A percentile compares a stretch with the other conserved stretches of the same genome.
phyloP scores from a whole-genome alignment of 2,888 invertebrate genomes.

The Campoplex capitator region DNA sequence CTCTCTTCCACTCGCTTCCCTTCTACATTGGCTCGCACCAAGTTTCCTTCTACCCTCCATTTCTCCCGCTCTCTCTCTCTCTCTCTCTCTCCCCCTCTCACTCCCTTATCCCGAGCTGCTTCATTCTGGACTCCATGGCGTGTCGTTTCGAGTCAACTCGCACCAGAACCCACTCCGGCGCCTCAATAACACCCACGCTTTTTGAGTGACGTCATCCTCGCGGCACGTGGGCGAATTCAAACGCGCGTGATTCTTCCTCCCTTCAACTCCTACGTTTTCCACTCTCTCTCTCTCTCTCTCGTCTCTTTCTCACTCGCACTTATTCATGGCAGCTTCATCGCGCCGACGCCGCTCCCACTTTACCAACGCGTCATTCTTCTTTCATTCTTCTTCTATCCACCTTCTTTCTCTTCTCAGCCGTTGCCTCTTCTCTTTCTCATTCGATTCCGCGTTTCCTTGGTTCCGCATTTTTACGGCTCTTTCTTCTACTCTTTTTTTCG shows the following conservation, averaged over 20 bases:
- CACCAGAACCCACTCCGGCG: slow-evolving; percentile 75
- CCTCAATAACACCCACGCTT: slow-evolving; percentile 84
- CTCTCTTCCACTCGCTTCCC: slow-evolving; percentile 68
- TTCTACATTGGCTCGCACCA: slow-evolving; percentile 73
- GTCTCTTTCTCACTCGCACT: slow-evolving; percentile 41
- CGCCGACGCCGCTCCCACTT: slow-evolving; percentile 52
- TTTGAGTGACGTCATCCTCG: slow-evolving; percentile 83
- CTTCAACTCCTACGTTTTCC: slow-evolving; percentile 70
- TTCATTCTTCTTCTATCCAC: slow-evolving; percentile 44
- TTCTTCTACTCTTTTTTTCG: not conserved
- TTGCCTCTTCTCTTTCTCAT: not conserved
- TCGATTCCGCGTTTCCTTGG: too few relatives aligned
- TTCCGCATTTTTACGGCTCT: not conserved
- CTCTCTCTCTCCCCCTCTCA: slow-evolving; percentile 49
- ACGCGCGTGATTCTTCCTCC: slow-evolving; percentile 67
- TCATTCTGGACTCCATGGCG: slow-evolving; percentile 73
- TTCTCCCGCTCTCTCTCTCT: slow-evolving; percentile 15
- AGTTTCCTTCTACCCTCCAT: too few relatives aligned
- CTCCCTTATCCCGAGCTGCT: slow-evolving; percentile 34
- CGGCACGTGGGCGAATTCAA: slow-evolving; percentile 83
- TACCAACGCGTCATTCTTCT: slow-evolving; percentile 26
- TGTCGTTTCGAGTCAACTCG: not conserved
- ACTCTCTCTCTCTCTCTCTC: slow-evolving; percentile 59
- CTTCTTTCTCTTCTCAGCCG: not conserved
- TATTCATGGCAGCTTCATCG: slow-evolving; percentile 10